phyloP scores from a whole-genome alignment of 2,113 vertebrate species.

The Trochalopteron elliotii region DNA sequence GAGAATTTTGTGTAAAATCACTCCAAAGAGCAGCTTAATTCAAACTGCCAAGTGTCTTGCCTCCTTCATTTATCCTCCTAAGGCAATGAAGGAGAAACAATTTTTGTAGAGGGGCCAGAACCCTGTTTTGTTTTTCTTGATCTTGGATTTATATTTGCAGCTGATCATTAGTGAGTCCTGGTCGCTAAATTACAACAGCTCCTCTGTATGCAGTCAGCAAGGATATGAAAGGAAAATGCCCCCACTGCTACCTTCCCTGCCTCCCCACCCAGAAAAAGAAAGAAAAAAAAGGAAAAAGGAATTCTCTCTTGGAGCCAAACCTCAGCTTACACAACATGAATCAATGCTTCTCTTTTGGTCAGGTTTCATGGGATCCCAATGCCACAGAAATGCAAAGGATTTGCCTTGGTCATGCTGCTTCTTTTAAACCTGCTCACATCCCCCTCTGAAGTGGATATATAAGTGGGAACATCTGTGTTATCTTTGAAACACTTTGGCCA shows the following conservation, averaged over 20 bases:
- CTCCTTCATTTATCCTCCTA: not conserved
- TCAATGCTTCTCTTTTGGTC: not conserved
- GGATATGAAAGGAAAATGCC: not conserved
- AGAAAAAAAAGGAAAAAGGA: not conserved
- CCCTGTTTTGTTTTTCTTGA: not conserved
- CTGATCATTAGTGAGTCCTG: not conserved
- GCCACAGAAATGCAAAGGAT: not conserved
- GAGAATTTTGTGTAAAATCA: not conserved
- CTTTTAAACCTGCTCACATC: not conserved
- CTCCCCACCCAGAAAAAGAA: not conserved
- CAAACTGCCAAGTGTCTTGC: fast-evolving
- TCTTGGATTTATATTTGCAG: not conserved
- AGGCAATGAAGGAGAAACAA: not conserved
- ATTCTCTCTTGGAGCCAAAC: not conserved
- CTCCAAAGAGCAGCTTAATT: not conserved
- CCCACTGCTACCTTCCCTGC: not conserved
- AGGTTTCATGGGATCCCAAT: not conserved
- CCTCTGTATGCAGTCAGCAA: not conserved
- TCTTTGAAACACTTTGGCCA: not conserved
- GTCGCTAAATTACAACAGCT: not conserved
- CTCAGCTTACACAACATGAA: not conserved
- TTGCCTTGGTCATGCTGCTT: not conserved
- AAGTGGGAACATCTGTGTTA: not conserved
- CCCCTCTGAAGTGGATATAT: not conserved
- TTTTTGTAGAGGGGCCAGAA: not conserved